Conservation (phyloP, 2,888 invertebrate species). For the Caenorhabditis zanzibari region DNA sequence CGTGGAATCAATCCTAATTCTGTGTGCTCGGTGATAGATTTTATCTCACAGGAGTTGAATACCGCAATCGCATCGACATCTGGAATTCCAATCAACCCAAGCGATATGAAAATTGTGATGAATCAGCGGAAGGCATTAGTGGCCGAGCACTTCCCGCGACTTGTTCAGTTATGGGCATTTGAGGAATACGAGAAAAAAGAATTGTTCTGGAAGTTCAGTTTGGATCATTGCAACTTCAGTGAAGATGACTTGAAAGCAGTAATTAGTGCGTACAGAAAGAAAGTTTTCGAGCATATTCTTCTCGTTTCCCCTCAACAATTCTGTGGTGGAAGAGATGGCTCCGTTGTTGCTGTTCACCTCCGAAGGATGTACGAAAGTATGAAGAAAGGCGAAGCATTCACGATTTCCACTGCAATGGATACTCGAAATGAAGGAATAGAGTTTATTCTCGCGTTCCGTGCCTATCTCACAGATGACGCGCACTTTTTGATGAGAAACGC, state of each 20-base stretch:
- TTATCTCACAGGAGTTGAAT: conserved; percentile 26
- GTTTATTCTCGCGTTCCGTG: conserved; percentile 35
- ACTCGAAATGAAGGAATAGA: conserved; percentile 55
- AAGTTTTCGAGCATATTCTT: conserved; percentile 37
- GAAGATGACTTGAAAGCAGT: conserved; percentile 18
- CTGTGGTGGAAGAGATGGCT: not conserved
- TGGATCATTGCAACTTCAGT: conserved; percentile 44
- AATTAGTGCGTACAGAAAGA: conserved; percentile 33
- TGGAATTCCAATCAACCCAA: not conserved
- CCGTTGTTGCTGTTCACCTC: conserved; percentile 16
- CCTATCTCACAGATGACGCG: conserved; percentile 37
- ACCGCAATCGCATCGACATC: not conserved
- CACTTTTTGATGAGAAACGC: conserved; percentile 25
- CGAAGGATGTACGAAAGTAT: conserved; percentile 47
- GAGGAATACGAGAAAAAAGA: conserved; percentile 17
- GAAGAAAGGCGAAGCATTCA: conserved; percentile 45
- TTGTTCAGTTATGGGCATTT: conserved; percentile 43
- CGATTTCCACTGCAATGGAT: conserved; percentile 45
- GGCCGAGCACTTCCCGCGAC: conserved; percentile 26
- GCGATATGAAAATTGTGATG: conserved; percentile 14
- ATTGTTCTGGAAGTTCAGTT: conserved; percentile 47
- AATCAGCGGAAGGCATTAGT: conserved; percentile 45
- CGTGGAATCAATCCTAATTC: conserved; percentile 15
- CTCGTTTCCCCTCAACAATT: conserved; percentile 36
- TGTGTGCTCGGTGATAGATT: conserved; percentile 32